phyloP scores from a whole-genome alignment of 2,888 invertebrate species.

The Synanthedon tipuliformis region DNA sequence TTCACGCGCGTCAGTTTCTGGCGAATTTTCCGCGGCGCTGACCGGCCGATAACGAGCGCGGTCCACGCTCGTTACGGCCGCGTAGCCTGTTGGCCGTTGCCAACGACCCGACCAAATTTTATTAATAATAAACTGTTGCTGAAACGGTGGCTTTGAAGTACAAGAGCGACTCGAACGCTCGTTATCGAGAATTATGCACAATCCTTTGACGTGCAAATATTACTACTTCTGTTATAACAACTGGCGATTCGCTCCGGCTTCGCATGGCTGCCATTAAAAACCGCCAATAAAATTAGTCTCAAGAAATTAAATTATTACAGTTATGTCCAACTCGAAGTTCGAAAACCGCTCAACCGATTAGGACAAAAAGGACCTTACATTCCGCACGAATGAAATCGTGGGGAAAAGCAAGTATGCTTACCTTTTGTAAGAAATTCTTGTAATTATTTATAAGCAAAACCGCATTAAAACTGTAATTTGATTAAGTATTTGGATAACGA shows the following conservation, averaged over 20 bases:
- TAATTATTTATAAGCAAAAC: too few species aligned
- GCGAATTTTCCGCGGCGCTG: slow-evolving; percentile 69
- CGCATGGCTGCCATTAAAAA: background rate
- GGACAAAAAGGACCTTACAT: too few species aligned
- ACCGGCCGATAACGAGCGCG: slow-evolving; percentile 36
- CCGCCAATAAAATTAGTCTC: slow-evolving; percentile 12
- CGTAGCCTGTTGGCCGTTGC: slow-evolving; percentile 7
- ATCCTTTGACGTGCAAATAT: slow-evolving; percentile 55
- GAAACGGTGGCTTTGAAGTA: slow-evolving; percentile 64
- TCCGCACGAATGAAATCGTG: too few species aligned
- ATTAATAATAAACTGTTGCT: slow-evolving; percentile 70
- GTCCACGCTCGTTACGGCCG: slow-evolving; percentile 49
- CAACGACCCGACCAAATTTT: slow-evolving; percentile 59
- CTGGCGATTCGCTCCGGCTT: slow-evolving; percentile 7
- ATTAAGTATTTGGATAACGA: too few species aligned
- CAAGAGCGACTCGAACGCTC: slow-evolving; percentile 59
- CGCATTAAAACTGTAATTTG: too few species aligned
- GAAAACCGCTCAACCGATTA: too few species aligned
- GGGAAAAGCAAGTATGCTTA: too few species aligned
- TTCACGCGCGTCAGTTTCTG: slow-evolving; percentile 71
- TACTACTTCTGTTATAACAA: slow-evolving; percentile 17
- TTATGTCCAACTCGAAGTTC: too few species aligned
- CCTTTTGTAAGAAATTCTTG: too few species aligned
- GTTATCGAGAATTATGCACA: slow-evolving; percentile 64
- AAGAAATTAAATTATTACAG: background rate